A percentile compares a stretch with the other conserved stretches of the same genome.
These are phyloP conservation scores for Aromia moschata DNA, from an alignment of 2,888 invertebrate species.

Conservation along the genomic window DNA sequence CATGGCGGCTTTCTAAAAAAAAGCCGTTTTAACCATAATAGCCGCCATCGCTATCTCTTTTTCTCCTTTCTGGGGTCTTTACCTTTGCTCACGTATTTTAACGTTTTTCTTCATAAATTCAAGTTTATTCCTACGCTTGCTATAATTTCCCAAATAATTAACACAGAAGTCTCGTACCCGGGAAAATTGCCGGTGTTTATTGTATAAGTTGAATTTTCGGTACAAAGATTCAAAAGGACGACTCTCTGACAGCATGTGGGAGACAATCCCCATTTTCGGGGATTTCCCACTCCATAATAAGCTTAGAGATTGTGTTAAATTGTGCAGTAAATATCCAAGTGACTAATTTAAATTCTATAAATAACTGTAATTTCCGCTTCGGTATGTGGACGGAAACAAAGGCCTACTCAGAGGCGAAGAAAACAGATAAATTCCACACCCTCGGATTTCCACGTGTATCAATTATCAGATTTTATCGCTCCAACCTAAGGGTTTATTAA, in stretches of 20 bases:
- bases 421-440: no score
- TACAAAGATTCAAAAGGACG: conserved; percentile 1
- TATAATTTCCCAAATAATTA: neutral
- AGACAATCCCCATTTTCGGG: conserved; percentile 18
- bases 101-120: no score
- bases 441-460: no score
- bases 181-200: neutral
- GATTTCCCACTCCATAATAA: conserved; percentile 11
- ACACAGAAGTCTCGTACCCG: neutral
- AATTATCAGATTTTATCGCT: no score
- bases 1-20: no score
- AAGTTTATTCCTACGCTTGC: neutral
- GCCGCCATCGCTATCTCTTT: no score
- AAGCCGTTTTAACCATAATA: no score
- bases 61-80: no score
- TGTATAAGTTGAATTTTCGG: neutral
- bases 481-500: no score
- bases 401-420: neutral
- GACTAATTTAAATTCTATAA: neutral
- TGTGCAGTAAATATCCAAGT: conserved; percentile 9
- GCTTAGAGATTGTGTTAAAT: conserved; percentile 19
- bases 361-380: neutral
- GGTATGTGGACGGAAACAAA: neutral
- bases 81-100: no score
- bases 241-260: conserved; percentile 10